A percentile compares a stretch with the other conserved stretches of the same genome.
Conservation (phyloP, 2,797 vertebrate species). For the Phrynocephalus forsythii region DNA sequence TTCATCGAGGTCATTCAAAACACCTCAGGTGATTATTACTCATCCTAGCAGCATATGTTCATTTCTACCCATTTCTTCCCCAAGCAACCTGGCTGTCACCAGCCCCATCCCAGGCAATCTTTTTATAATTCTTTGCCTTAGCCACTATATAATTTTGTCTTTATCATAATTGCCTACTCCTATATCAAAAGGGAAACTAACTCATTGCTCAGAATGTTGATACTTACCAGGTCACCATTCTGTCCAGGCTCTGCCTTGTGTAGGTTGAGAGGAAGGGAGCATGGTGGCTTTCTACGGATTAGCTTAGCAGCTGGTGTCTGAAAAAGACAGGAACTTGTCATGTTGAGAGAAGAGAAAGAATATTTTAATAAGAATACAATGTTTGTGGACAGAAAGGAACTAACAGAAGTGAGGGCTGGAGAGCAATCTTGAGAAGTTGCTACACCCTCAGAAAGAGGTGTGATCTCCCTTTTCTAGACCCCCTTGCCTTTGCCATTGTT, state of each 20-base stretch:
- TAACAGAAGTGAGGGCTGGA: background rate
- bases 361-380: conserved; percentile 11
- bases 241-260: conserved; percentile 76
- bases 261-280: conserved; percentile 78
- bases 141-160: conserved; percentile 5
- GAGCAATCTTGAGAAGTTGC: conserved; percentile 15
- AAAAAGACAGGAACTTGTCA: conserved; percentile 68
- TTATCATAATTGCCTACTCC: conserved; percentile 4
- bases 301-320: conserved; percentile 78
- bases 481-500: background rate
- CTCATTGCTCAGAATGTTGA: background rate
- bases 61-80: background rate
- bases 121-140: background rate
- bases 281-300: conserved; percentile 81
- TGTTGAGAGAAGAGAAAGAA: conserved; percentile 55
- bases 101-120: no score
- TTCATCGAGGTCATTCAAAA: background rate
- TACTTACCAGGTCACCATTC: conserved; percentile 82
- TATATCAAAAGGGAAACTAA: conserved; percentile 19
- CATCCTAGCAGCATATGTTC: background rate
- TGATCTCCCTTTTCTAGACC: conserved; percentile 27
- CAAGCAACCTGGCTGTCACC: background rate
- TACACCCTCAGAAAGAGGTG: conserved; percentile 6
- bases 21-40: background rate
- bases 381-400: background rate